Conservation (phyloP, 2,797 vertebrate species). For the Petrocephalus schoutedeni region DNA sequence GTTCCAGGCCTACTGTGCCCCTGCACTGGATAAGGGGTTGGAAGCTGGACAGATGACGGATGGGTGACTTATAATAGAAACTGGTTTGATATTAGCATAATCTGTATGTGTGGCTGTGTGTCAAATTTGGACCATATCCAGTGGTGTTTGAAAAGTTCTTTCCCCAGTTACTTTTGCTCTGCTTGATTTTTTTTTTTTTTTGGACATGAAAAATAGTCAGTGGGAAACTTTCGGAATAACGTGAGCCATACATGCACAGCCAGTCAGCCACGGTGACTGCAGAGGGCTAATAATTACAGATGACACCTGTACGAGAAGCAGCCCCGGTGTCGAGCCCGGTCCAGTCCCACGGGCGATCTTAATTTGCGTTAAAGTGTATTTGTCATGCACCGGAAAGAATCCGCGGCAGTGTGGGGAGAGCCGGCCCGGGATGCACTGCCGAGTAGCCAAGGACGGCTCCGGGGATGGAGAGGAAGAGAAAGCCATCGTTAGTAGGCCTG, state of each 20-base stretch:
- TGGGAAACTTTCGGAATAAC: background rate
- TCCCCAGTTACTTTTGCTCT: background rate
- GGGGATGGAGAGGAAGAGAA: conserved; percentile 38
- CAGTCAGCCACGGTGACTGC: background rate
- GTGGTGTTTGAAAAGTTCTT: background rate
- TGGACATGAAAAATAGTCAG: background rate
- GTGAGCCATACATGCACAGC: background rate
- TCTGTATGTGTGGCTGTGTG: conserved; percentile 5
- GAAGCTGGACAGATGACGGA: conserved; percentile 2
- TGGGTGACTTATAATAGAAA: conserved; percentile 13
- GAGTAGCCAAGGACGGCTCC: conserved; percentile 35
- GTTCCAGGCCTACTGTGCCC: background rate
- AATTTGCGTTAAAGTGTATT: conserved; percentile 23
- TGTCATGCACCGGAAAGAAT: background rate
- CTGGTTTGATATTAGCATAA: conserved; percentile 10
- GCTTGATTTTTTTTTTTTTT: background rate
- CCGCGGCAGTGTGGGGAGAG: background rate
- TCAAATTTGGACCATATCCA: background rate
- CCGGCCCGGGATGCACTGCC: background rate
- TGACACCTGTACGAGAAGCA: conserved; percentile 14
- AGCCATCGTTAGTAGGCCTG: conserved; percentile 47
- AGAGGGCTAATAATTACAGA: background rate
- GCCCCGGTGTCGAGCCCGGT: background rate
- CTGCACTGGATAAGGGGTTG: background rate
- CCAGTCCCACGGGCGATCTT: background rate